A percentile compares a stretch with the other conserved stretches of the same genome.
phyloP scores from a whole-genome alignment of 2,888 invertebrate genomes.

The Hoplodrina blanda region DNA sequence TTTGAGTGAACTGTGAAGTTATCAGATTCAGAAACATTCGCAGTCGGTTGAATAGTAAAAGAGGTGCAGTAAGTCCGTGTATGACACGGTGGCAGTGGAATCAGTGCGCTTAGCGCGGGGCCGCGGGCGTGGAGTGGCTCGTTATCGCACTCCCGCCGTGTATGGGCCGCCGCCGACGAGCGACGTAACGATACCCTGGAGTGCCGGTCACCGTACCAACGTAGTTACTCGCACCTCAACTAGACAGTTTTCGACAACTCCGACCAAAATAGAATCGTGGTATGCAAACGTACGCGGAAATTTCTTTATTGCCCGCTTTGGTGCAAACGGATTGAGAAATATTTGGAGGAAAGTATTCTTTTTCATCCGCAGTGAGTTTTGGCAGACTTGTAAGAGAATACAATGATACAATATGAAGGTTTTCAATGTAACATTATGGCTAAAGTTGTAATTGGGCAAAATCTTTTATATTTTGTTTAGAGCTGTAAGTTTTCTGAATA shows the following conservation, averaged over 20 bases:
- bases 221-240: slow-evolving; percentile 57
- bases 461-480: too few species aligned
- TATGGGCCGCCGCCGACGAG: slow-evolving; percentile 46
- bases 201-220: slow-evolving; percentile 59
- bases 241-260: slow-evolving; percentile 58
- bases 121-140: slow-evolving; percentile 73
- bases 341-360: slow-evolving; percentile 29
- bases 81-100: slow-evolving; percentile 57
- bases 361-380: neutral
- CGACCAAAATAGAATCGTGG: slow-evolving; percentile 49
- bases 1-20: slow-evolving; percentile 19
- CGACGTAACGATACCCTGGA: slow-evolving; percentile 66
- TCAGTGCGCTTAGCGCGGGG: slow-evolving; percentile 66
- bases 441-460: too few species aligned
- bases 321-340: slow-evolving; percentile 17
- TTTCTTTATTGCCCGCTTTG: slow-evolving; percentile 46
- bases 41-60: slow-evolving; percentile 54
- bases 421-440: neutral
- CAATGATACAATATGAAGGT: neutral
- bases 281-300: slow-evolving; percentile 47
- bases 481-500: too few species aligned
- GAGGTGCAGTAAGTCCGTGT: slow-evolving; percentile 40
- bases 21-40: slow-evolving; percentile 47
- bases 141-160: slow-evolving; percentile 70
- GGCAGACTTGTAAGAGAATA: neutral